phyloP scores from a whole-genome alignment of 2,113 vertebrate species.

The Nannospalax galili region DNA sequence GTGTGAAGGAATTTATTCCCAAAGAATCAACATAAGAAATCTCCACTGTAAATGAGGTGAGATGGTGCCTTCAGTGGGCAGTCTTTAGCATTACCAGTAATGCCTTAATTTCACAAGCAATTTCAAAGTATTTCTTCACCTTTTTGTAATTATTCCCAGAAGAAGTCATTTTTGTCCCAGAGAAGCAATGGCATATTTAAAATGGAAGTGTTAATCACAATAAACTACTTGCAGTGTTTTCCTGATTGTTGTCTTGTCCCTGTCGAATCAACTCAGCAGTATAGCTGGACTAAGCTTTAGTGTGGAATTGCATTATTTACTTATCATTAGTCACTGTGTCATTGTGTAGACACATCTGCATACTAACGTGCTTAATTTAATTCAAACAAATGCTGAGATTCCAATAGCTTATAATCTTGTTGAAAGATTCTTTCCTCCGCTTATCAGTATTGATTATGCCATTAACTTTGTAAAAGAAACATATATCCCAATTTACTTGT shows the following conservation, averaged over 20 bases:
- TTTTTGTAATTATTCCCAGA: background rate
- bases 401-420: background rate
- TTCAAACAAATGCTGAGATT: constrained; percentile 25
- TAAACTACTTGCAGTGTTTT: background rate
- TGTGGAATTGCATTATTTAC: constrained; percentile 18
- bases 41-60: background rate
- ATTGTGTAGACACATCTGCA: background rate
- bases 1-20: background rate
- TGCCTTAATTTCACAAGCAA: background rate
- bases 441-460: constrained; percentile 28
- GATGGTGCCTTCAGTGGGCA: background rate
- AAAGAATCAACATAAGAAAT: background rate
- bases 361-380: constrained; percentile 9
- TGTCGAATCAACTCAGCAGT: background rate
- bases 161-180: background rate
- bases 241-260: background rate
- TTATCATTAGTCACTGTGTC: background rate
- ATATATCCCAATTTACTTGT: constrained; percentile 32
- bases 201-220: constrained; percentile 21
- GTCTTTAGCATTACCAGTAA: background rate
- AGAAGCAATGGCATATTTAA: background rate
- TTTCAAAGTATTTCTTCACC: constrained; percentile 6
- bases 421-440: background rate
- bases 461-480: constrained; percentile 39
- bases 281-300: background rate